Evolutionary conservation across 2,797 vertebrate genomes (phyloP), one percentile per base, ranked within the genome.

Genomic region (Amblyraja radiata): DNA sequence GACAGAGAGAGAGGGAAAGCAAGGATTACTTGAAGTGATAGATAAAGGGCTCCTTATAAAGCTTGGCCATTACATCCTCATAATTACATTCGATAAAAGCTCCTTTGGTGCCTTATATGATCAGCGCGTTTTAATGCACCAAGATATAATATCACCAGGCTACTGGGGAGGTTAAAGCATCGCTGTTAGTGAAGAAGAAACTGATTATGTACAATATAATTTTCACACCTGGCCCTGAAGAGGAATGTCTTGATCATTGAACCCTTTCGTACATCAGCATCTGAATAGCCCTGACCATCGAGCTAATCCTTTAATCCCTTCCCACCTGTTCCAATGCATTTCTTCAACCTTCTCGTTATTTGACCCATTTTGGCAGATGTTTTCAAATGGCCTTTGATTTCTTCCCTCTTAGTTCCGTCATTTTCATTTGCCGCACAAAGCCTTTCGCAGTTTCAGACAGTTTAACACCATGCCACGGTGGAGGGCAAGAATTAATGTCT

Each of bases 301-400:
- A 65, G 25, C 32, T 65, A 88, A 88, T 65, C 58, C 46, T 88
- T 88, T 88, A 88, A 88, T 88, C 25, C 84, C n/a, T 88, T 65
- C 84, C 63, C 84, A 88, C 84, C 61, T 88, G 84, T 88, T 88
- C 84, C 28, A 28, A 58, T 63, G 61, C 61, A 65, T 32, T 88
- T n/a, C 39, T 88, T 63, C 58, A 88, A 88, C 84, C 84, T 88
- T 65, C n/a, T 88, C 84, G 5, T 65, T 86, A 61, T 58, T 88
- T 65, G 84, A 65, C 58, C n/a, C n/a, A 81, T 81, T 46, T 46
- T 46, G 39, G 36, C 78, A 86, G 61, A 88, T 88, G 84, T 81
- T 21, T 46, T 81, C 39, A 61, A 86, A 86, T n/a, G 65, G 58
- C 28, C 58, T 88, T 88, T 32, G n/a, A 88, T 88, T 88, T 88